Conservation (phyloP, 1,140 invertebrate species). For the Lepidurus couesii region DNA sequence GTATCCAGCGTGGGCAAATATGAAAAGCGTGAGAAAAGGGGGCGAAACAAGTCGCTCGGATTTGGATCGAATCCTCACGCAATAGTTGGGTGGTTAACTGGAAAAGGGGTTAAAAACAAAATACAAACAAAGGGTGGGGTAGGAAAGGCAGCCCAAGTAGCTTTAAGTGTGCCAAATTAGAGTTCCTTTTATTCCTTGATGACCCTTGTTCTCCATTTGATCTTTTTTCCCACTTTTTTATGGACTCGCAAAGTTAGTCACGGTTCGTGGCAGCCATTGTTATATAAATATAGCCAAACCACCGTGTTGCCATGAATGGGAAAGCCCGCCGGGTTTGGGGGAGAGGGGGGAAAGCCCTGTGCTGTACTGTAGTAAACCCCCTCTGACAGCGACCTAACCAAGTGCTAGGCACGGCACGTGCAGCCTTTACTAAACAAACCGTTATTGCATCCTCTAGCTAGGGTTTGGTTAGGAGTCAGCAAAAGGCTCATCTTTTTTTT, state of each 20-base stretch:
- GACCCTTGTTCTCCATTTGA: not conserved
- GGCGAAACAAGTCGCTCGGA: not conserved
- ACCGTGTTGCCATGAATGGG: not conserved
- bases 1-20: no score
- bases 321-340: not conserved
- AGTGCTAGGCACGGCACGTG: conserved; percentile 17
- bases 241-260: not conserved
- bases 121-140: not conserved
- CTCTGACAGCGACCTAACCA: conserved; percentile 7
- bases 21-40: no score
- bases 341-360: not conserved
- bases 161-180: conserved; percentile 11
- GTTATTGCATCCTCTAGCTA: not conserved
- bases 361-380: not conserved
- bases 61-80: not conserved
- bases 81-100: not conserved
- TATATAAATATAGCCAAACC: not conserved
- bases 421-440: not conserved
- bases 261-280: not conserved
- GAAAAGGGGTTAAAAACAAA: not conserved
- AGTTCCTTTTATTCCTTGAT: not conserved
- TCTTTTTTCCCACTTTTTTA: not conserved
- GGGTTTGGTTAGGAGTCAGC: not conserved
- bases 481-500: not conserved
- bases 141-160: not conserved